Evolutionary conservation across 2,113 vertebrate genomes (phyloP).

Genomic region (Pomatostomus ruficeps): DNA sequence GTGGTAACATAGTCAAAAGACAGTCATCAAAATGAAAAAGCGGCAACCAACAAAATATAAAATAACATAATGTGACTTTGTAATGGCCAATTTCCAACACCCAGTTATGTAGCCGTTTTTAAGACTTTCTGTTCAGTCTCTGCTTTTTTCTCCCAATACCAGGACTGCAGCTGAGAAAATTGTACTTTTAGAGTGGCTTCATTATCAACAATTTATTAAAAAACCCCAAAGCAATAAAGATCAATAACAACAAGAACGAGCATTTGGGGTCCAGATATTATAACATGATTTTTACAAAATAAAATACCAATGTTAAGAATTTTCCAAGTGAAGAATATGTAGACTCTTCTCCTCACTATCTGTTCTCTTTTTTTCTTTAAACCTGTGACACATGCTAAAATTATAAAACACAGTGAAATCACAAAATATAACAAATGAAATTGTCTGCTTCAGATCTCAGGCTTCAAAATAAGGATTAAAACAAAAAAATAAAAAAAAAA

Average conservation of each 20-base stretch:
- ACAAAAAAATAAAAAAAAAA: not conserved
- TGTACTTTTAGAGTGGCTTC: not conserved
- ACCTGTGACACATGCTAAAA: not conserved
- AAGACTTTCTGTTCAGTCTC: not conserved
- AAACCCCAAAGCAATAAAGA: not conserved
- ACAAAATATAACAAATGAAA: not conserved
- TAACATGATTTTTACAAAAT: not conserved
- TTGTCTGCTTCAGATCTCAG: not conserved
- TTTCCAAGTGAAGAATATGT: not conserved
- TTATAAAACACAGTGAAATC: not conserved
- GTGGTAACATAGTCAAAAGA: not conserved
- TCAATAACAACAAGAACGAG: not conserved
- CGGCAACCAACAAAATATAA: not conserved
- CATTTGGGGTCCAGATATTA: not conserved
- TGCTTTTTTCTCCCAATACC: not conserved
- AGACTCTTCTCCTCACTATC: not conserved
- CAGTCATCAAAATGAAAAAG: not conserved
- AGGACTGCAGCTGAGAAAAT: not conserved
- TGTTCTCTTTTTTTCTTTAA: not conserved
- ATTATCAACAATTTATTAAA: not conserved
- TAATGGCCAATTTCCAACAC: not conserved
- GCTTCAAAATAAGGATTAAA: not conserved
- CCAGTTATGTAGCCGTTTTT: not conserved
- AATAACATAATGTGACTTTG: not conserved
- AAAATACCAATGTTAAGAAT: not conserved